These are phyloP conservation scores for Phymastichus coffea DNA, from an alignment of 1,140 invertebrate genomes.

Conservation along the genomic window DNA sequence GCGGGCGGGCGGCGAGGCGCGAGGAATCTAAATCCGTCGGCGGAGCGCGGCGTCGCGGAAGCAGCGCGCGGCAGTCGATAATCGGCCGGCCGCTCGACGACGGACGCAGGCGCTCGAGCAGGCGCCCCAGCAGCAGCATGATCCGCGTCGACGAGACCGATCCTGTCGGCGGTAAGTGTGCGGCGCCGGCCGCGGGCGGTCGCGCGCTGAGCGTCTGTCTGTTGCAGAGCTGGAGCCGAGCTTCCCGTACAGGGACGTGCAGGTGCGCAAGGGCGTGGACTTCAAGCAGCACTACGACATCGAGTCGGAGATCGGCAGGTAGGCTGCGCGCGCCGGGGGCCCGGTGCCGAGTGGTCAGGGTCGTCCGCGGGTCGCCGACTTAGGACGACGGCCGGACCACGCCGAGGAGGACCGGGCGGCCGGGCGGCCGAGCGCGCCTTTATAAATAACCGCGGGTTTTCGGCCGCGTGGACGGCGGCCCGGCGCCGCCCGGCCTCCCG, in stretches of 20 bases:
- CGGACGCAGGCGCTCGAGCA: slow-evolving; percentile 8
- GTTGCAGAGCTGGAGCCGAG: slow-evolving; percentile 79
- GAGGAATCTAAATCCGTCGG: slow-evolving; percentile 56
- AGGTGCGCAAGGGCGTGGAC: slow-evolving; percentile 72
- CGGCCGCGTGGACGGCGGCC: no score
- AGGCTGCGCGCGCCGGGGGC: slow-evolving; percentile 43
- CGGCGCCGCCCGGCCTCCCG: background rate
- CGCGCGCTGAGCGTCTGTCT: slow-evolving; percentile 74
- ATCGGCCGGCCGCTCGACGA: slow-evolving; percentile 10
- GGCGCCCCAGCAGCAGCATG: slow-evolving; percentile 54
- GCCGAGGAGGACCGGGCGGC: background rate
- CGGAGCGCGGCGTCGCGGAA: slow-evolving; percentile 44
- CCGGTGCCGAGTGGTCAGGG: no score
- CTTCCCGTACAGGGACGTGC: slow-evolving; percentile 81
- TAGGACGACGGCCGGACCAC: no score
- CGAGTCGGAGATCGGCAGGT: slow-evolving; percentile 78
- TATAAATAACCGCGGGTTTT: no score
- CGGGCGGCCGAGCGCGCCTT: background rate
- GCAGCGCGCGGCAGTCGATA: slow-evolving; percentile 36
- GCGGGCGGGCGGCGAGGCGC: no score
- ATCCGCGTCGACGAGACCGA: slow-evolving; percentile 84
- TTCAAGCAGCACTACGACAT: slow-evolving; percentile 80
- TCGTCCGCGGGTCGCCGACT: no score
- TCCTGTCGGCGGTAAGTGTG: slow-evolving; percentile 78
- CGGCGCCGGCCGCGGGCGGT: slow-evolving; percentile 62